Evolutionary conservation across 92 coral and sea anemone species (phyloP), one percentile per base, ranked within the genome.

Genomic region (Blastomussa wellsi): DNA sequence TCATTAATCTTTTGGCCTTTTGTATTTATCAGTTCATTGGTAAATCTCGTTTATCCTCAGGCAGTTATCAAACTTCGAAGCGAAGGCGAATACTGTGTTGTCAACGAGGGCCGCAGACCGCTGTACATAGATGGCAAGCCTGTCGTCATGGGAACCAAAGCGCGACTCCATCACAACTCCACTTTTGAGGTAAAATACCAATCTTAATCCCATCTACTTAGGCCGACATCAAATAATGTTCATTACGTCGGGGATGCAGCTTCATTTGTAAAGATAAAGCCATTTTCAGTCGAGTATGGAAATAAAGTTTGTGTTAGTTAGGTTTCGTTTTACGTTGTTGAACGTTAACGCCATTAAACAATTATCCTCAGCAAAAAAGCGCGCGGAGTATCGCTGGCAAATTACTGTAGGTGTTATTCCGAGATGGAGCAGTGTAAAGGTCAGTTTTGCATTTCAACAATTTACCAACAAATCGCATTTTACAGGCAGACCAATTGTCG

Each of bases 61-160:
- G 99, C 99, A 47, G 92, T 92, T 17, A 97, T 97, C 66, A 91
- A 92, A 68, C 85, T 97, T 84, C 95, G 95, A 29, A 91, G 95
- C 70, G 99, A 97, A 57, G 99, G 99, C 5, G 99, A 97, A 72
- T 97, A 97, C 84, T 97, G 90, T 76, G 96, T 97, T 22, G 55
- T 95, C 32, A 97, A 97, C 60, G 99, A 97, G 79, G 99, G 99
- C 38, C 94, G 99, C 67, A 86, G 99, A 31, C 95, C 99, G 42
- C 86, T 97, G 84, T 87, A 85, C 82, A 93, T 97, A 69, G 99
- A 97, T 67, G 99, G 99, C 71, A 97, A 93, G 70, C 97, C 99
- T 5, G 95, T 97, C 81, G 74, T 71, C 83, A 48, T 90, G 55
- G 99, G 96, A 57, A 89, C 91, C 72, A 97, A 95, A 89, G 98